A percentile compares a stretch with the other conserved stretches of the same genome.
Evolutionary conservation across 53 echinoderm and acorn worm genomes (phyloP).

Genomic region (Antedon mediterranea): DNA sequence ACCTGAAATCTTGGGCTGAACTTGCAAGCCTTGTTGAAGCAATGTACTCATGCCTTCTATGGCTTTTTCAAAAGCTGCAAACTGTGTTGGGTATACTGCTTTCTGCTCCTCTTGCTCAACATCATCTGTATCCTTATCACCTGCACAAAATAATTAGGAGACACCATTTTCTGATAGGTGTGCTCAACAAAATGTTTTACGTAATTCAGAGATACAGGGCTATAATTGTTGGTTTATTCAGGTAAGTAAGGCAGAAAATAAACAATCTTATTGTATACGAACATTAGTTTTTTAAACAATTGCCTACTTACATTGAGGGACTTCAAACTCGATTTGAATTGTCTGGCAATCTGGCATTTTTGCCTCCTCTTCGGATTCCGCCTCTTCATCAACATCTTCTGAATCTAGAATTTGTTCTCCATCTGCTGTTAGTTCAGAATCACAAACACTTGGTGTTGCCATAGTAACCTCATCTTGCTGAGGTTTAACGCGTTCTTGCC

Average conservation of each 20-base stretch:
- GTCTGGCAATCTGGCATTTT: neutral
- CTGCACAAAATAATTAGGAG: neutral
- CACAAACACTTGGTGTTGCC: neutral
- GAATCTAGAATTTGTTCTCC: neutral
- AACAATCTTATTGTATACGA: too few species aligned
- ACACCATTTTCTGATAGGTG: too few species aligned
- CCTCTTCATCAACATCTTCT: neutral
- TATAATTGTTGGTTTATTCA: too few species aligned
- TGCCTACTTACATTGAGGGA: neutral
- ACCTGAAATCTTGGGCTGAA: neutral
- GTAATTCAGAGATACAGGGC: too few species aligned
- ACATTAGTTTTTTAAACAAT: too few species aligned
- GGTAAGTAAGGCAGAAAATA: too few species aligned
- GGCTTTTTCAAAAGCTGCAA: neutral
- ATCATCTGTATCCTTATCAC: neutral
- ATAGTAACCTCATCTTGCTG: neutral
- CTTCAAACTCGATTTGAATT: neutral
- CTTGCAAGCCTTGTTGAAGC: neutral
- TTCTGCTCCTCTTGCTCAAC: neutral
- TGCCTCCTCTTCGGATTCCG: neutral
- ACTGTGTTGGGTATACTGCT: neutral
- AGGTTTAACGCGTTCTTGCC: neutral
- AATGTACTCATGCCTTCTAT: neutral
- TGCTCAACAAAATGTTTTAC: too few species aligned
- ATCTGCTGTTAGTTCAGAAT: neutral